phyloP scores from a whole-genome alignment of 2,797 vertebrate species.

The Macrochelys suwanniensis region DNA sequence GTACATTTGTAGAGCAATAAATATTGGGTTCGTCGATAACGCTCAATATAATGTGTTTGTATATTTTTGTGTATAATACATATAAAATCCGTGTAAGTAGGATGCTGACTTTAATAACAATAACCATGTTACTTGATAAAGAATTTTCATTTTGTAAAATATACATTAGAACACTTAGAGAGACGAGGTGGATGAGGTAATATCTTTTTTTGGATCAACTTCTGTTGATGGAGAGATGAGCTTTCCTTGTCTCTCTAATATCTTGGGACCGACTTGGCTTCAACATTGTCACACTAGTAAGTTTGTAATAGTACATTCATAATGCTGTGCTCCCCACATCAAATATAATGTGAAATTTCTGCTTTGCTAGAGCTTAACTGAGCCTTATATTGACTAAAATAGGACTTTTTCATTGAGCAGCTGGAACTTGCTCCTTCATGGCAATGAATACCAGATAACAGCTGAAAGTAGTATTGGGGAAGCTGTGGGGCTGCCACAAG shows the following conservation, averaged over 20 bases:
- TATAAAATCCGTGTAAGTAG: background rate
- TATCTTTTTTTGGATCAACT: background rate
- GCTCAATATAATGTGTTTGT: background rate
- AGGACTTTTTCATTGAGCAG: background rate
- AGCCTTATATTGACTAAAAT: background rate
- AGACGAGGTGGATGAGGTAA: background rate
- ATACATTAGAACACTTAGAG: background rate
- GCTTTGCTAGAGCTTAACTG: background rate
- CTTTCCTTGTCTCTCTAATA: background rate
- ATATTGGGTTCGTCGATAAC: fast-evolving
- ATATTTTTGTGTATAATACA: background rate
- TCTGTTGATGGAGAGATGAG: background rate
- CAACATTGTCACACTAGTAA: background rate
- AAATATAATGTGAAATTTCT: background rate
- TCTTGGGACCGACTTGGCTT: background rate
- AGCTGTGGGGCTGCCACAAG: background rate
- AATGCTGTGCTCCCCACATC: background rate
- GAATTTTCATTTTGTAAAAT: background rate
- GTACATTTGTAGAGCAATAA: background rate
- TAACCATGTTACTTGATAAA: background rate
- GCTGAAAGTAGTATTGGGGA: background rate
- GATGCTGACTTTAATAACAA: background rate
- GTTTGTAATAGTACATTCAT: background rate
- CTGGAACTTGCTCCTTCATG: background rate
- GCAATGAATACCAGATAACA: background rate